Conservation (phyloP, 2,797 vertebrate genomes). For the Hephaestus fuliginosus region DNA sequence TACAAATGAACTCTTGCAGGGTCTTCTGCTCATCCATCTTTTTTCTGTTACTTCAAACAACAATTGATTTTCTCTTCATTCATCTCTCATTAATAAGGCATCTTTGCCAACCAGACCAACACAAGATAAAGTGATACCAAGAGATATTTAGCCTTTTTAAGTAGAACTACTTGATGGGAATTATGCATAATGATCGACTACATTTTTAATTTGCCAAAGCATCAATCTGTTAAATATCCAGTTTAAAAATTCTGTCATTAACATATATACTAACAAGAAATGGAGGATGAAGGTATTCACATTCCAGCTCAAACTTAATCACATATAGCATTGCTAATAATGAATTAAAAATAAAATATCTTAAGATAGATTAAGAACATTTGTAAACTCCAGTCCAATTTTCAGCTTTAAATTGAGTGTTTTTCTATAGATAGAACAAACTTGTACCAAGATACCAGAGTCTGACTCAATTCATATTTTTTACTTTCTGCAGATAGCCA, state of each 20-base stretch:
- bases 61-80: constrained; percentile 10
- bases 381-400: constrained; percentile 5
- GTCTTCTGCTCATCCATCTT: constrained; percentile 48
- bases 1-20: constrained; percentile 13
- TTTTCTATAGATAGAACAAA: constrained; percentile 9
- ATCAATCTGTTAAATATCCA: constrained; percentile 1
- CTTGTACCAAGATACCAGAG: not conserved
- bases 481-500: constrained; percentile 66
- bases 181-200: not conserved
- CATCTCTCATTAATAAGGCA: not conserved
- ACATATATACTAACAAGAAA: not conserved
- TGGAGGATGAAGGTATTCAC: not conserved
- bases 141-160: constrained; percentile 1
- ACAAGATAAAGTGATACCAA: not conserved
- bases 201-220: not conserved
- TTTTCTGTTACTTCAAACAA: constrained; percentile 3
- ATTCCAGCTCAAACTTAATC: not conserved
- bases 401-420: not conserved
- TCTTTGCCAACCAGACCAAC: not conserved
- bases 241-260: not conserved
- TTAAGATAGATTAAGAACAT: not conserved
- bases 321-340: not conserved
- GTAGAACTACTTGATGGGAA: not conserved
- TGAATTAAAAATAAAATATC: no score
- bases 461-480: not conserved